Evolutionary conservation across 1,140 invertebrate species (phyloP).

Genomic region (Bombus polaris): DNA sequence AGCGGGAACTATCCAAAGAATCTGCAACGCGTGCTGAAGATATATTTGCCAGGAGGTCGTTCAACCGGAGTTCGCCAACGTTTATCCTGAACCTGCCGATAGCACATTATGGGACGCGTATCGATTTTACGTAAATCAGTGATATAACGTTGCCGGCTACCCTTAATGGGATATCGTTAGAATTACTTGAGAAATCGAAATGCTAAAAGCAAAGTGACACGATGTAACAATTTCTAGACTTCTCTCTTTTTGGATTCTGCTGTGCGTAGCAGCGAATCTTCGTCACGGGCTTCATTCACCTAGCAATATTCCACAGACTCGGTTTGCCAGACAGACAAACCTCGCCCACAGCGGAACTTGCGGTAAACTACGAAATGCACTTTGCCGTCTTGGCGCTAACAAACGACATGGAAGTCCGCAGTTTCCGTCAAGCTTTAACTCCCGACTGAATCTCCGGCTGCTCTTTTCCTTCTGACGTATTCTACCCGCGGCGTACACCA

Average conservation of each 20-base stretch:
- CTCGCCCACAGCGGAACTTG: constrained; percentile 23
- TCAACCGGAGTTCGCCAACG: neutral
- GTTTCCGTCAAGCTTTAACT: constrained; percentile 18
- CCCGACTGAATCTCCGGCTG: constrained; percentile 27
- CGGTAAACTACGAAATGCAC: constrained; percentile 47
- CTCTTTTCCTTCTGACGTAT: constrained; percentile 5
- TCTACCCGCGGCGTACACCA: neutral
- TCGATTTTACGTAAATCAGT: constrained; percentile 18
- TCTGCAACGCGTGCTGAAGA: neutral
- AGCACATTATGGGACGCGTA: neutral
- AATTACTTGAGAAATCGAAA: neutral
- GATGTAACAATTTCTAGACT: neutral
- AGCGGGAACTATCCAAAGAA: neutral
- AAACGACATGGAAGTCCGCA: constrained; percentile 26
- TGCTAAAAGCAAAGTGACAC: neutral
- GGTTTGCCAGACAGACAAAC: neutral
- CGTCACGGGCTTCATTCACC: neutral
- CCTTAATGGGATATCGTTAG: neutral
- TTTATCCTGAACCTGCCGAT: constrained; percentile 9
- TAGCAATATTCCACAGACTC: neutral
- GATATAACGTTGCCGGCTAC: too few species aligned
- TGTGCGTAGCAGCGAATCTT: neutral
- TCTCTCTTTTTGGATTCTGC: neutral
- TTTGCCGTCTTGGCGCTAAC: constrained; percentile 22
- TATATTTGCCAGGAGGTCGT: neutral